Evolutionary conservation across 1,140 invertebrate species (phyloP), one percentile per base, ranked within the genome.

Genomic region (Sitodiplosis mosellana): DNA sequence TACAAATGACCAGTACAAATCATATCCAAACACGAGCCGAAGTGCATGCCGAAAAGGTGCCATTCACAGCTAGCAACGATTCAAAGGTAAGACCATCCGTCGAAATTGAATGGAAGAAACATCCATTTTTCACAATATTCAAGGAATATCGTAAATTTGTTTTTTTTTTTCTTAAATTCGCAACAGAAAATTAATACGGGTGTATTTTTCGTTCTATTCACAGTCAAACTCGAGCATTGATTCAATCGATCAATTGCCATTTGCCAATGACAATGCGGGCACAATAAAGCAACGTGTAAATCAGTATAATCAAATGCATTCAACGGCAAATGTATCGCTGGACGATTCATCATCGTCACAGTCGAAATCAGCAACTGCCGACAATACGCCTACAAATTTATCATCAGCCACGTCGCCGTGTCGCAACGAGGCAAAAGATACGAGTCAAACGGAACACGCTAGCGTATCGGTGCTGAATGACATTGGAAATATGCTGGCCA

Each of bases 201-300:
- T n/a, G n/a, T n/a, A n/a, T n/a, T 27, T 27, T 27, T 27, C 27
- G 27, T 27, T 27, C 10, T 27, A 34, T 8, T 34, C 14, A 8
- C 15, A 43, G 41, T 43, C 41, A 43, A 43, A 43, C 71, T 92
- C 89, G 51, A 94, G 89, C 69, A 90, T 87, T 46, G 87, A 95
- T 70, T 93, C 89, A 19, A 64, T 64, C 41, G 92, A 96, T 66
- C 92, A 89, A 54, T 76, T 98, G 61, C 93, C 93, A 36, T 98
- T 98, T 69, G 93, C 94, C 49, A 97, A 97, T 66, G 94, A 98
- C 61, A 96, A 97, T 69, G 90, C 91, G 33, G 94, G 93, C 11
- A 98, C 94, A 20, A 97, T 98, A 59, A 93, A 94, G 55, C 73
- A 71, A 61, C 60, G 62, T 17, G 51, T 59, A 49, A 52, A 61